phyloP scores from a whole-genome alignment of 2,113 vertebrate species.

The Vimba vimba region DNA sequence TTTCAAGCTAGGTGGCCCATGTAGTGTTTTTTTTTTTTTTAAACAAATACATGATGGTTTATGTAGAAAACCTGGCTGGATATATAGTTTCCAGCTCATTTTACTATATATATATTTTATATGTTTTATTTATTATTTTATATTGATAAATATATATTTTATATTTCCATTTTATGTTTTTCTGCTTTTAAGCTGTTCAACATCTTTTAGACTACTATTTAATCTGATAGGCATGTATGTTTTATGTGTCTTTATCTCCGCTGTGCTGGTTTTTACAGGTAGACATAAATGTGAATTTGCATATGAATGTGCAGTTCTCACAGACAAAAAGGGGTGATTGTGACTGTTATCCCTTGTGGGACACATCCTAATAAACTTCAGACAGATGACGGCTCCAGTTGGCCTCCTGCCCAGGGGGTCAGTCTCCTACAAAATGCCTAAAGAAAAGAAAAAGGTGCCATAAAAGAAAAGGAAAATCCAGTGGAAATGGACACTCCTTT shows the following conservation, averaged over 20 bases:
- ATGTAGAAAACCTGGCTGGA: background rate
- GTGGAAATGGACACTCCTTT: conserved; percentile 69
- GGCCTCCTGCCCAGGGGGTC: conserved; percentile 63
- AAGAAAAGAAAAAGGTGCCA: conserved; percentile 73
- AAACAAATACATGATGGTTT: background rate
- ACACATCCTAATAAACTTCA: conserved; percentile 55
- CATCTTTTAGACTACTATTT: background rate
- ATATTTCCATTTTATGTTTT: background rate
- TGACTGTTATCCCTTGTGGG: conserved; percentile 42
- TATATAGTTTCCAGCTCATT: too few species aligned
- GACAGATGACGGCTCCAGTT: conserved; percentile 56
- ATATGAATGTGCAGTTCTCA: conserved; percentile 26
- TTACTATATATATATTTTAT: too few species aligned
- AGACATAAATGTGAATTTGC: conserved; percentile 22
- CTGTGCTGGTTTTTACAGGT: conserved; percentile 50
- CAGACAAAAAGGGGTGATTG: background rate
- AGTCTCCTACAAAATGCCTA: conserved; percentile 62
- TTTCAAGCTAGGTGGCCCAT: conserved; percentile 6
- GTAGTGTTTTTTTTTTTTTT: background rate
- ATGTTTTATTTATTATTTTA: background rate
- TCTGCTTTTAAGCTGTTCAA: background rate
- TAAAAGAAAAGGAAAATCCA: conserved; percentile 78
- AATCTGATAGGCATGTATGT: background rate
- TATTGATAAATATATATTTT: background rate
- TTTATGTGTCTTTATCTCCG: conserved; percentile 37